Conservation (phyloP, 2,888 invertebrate genomes). For the Ectemnius cavifrons region DNA sequence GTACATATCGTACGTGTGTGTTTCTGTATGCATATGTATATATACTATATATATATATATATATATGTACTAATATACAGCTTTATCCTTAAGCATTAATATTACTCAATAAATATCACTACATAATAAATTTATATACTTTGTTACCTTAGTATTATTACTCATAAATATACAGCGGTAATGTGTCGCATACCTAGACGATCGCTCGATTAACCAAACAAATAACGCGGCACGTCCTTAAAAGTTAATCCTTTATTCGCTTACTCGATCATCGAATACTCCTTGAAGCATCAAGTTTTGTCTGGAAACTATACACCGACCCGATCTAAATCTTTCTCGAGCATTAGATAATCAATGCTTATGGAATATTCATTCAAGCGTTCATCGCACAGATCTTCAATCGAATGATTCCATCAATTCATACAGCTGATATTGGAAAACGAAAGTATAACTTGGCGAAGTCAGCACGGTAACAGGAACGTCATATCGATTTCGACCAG, state of each 20-base stretch:
- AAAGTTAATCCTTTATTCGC: constrained; percentile 9
- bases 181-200: constrained; percentile 42
- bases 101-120: constrained; percentile 58
- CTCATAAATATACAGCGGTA: constrained; percentile 59
- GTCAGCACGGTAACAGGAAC: constrained; percentile 56
- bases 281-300: constrained; percentile 10
- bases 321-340: constrained; percentile 12
- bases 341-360: constrained; percentile 23
- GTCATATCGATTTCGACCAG: constrained; percentile 55
- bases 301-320: constrained; percentile 12
- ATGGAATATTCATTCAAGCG: constrained; percentile 19
- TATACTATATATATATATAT: constrained; percentile 23
- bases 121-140: constrained; percentile 61
- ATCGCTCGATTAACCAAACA: constrained; percentile 53
- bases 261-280: constrained; percentile 25
- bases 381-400: constrained; percentile 14
- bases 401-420: constrained; percentile 25
- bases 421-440: constrained; percentile 25
- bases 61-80: constrained; percentile 53
- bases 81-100: constrained; percentile 54
- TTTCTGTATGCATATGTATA: constrained; percentile 1
- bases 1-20: constrained; percentile 47
- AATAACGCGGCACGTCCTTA: constrained; percentile 5
- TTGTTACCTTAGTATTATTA: constrained; percentile 53
- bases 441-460: constrained; percentile 31